phyloP scores from a whole-genome alignment of 2,113 vertebrate species.

The Saguinus midas region DNA sequence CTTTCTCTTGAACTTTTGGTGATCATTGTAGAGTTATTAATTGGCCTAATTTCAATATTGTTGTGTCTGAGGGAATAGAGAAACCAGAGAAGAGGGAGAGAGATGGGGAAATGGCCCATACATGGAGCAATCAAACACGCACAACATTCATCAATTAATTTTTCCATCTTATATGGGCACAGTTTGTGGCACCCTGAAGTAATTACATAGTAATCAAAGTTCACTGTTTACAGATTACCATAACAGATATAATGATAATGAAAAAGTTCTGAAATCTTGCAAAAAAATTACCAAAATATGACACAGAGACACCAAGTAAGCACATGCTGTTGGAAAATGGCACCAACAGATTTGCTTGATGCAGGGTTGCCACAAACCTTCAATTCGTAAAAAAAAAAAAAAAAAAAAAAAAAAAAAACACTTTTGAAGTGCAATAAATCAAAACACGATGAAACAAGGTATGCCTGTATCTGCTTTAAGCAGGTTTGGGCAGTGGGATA shows the following conservation, averaged over 20 bases:
- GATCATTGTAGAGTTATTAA: background rate
- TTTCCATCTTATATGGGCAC: background rate
- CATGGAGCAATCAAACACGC: background rate
- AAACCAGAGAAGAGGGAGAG: background rate
- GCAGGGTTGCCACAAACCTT: background rate
- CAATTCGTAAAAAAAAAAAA: background rate
- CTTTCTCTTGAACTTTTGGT: background rate
- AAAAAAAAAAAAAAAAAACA: background rate
- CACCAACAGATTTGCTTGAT: background rate
- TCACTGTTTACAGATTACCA: background rate
- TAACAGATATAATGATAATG: background rate
- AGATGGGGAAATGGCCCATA: background rate
- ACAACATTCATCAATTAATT: background rate
- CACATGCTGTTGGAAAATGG: background rate
- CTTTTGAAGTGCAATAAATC: background rate
- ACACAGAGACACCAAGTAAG: background rate
- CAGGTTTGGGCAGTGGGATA: background rate
- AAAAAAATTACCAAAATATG: background rate
- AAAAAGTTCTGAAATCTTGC: background rate
- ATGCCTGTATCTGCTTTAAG: background rate
- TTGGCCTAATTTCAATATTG: background rate
- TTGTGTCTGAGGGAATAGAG: background rate
- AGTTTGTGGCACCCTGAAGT: background rate
- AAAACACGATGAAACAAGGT: background rate
- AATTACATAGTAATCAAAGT: background rate